Percentiles rank a stretch among this genome's conserved stretches.
These are phyloP conservation scores for Mus minutoides DNA, from an alignment of 2,797 vertebrate species.

Conservation along the genomic window DNA sequence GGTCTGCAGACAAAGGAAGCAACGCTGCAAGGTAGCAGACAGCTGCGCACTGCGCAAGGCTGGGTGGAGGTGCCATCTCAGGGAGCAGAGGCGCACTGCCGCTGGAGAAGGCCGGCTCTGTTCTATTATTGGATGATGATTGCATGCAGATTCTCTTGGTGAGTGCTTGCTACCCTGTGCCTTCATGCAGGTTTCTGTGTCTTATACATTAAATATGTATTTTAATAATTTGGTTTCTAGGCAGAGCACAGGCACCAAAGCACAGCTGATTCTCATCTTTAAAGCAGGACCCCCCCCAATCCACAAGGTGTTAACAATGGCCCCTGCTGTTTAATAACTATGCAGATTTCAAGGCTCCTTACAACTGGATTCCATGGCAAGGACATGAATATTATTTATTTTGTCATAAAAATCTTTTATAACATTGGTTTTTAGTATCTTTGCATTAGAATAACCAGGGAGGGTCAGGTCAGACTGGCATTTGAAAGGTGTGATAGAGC, in stretches of 20 bases:
- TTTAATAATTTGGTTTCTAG: constrained; percentile 14
- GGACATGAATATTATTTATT: neutral
- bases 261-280: neutral
- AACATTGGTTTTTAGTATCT: neutral
- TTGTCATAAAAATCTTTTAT: neutral
- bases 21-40: neutral
- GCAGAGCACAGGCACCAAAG: neutral
- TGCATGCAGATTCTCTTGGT: neutral
- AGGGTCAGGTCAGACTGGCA: neutral
- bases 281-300: neutral
- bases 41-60: neutral
- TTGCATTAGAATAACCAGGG: neutral
- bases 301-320: neutral
- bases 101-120: neutral
- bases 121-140: neutral
- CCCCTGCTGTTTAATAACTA: neutral
- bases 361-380: neutral
- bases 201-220: neutral
- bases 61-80: neutral
- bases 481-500: neutral
- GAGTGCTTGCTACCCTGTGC: neutral
- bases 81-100: neutral
- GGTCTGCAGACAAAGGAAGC: neutral
- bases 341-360: neutral
- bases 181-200: neutral